phyloP scores from a whole-genome alignment of 2,113 vertebrate species.

The Notarius quadriscutis region DNA sequence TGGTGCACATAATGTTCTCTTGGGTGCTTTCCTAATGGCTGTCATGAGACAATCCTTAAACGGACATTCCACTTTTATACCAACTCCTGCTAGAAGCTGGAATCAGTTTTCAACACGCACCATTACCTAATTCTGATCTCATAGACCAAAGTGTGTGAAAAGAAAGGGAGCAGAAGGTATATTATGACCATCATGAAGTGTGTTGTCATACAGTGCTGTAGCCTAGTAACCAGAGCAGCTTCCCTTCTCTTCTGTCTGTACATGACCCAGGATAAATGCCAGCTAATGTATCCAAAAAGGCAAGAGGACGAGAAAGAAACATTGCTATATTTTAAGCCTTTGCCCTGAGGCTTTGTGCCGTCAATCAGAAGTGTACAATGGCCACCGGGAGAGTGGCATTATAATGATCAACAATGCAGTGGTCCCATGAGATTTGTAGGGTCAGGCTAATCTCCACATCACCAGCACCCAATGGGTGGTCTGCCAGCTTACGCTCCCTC shows the following conservation, averaged over 20 bases:
- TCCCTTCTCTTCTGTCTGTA: slow-evolving; percentile 32
- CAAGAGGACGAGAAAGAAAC: slow-evolving; percentile 22
- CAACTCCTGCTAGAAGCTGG: slow-evolving; percentile 9
- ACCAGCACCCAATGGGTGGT: slow-evolving; percentile 72
- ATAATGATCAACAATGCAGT: slow-evolving; percentile 69
- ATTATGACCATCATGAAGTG: not conserved
- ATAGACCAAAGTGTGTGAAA: slow-evolving; percentile 14
- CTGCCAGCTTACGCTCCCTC: slow-evolving; percentile 13
- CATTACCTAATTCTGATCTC: slow-evolving; percentile 24
- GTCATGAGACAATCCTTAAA: slow-evolving; percentile 60
- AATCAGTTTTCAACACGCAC: slow-evolving; percentile 6
- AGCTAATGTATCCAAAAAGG: slow-evolving; percentile 43
- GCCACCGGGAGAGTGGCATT: slow-evolving; percentile 61
- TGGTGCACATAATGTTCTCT: slow-evolving; percentile 61
- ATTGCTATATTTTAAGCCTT: slow-evolving; percentile 32
- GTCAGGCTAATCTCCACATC: slow-evolving; percentile 69
- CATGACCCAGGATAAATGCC: slow-evolving; percentile 37
- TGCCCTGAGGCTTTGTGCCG: slow-evolving; percentile 59
- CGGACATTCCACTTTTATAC: slow-evolving; percentile 15
- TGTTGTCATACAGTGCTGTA: slow-evolving; percentile 1
- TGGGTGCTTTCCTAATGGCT: slow-evolving; percentile 54
- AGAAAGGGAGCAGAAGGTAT: not conserved
- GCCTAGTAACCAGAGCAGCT: slow-evolving; percentile 19
- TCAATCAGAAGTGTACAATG: slow-evolving; percentile 69
- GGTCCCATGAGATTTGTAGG: slow-evolving; percentile 58